phyloP scores from a whole-genome alignment of 2,888 invertebrate species.

The Epirrhoe tristata region DNA sequence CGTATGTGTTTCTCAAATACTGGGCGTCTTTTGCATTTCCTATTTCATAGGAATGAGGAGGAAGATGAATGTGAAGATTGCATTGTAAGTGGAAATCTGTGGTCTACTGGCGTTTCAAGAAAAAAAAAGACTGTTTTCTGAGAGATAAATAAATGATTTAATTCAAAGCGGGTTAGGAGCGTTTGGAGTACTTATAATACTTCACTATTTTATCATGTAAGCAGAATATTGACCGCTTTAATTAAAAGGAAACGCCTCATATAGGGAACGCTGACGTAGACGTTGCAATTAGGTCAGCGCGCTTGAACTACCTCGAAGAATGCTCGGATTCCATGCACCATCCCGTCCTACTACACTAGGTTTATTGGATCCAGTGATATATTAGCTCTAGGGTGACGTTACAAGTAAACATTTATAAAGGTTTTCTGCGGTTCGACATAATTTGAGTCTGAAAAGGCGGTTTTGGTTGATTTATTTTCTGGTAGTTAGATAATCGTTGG shows the following conservation, averaged over 20 bases:
- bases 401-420: not conserved
- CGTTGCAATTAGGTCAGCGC: slow-evolving; percentile 29
- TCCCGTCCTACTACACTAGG: not conserved
- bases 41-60: no score
- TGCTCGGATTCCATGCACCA: slow-evolving; percentile 11
- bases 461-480: no score
- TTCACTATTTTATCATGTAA: not conserved
- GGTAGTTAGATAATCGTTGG: no score
- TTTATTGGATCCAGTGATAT: not conserved
- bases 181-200: not conserved
- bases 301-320: slow-evolving; percentile 21
- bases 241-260: slow-evolving; percentile 18
- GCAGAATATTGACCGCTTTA: slow-evolving; percentile 4
- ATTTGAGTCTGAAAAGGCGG: no score
- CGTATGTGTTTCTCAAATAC: not conserved
- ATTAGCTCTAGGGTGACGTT: not conserved
- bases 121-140: not conserved
- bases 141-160: not conserved
- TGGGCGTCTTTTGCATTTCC: not conserved
- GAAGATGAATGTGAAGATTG: no score
- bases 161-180: no score
- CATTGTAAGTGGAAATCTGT: no score
- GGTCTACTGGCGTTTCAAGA: not conserved
- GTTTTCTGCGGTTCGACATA: no score
- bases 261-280: slow-evolving; percentile 21